Percentiles rank a stretch among this genome's conserved stretches.
phyloP scores from a whole-genome alignment of 2,113 vertebrate genomes.

The Grantiella picta region DNA sequence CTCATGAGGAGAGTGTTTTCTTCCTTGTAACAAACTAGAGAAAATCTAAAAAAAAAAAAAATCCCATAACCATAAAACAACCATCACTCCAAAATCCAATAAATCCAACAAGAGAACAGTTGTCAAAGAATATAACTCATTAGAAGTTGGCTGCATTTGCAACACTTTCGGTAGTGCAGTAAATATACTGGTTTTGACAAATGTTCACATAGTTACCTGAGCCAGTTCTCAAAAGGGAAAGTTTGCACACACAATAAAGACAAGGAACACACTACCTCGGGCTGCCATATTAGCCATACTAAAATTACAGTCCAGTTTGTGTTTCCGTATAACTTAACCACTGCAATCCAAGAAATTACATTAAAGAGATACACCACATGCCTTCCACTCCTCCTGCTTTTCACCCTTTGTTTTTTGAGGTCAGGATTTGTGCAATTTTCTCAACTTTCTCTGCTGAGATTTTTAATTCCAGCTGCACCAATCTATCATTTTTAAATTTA shows the following conservation, averaged over 20 bases:
- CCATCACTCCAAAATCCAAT: not conserved
- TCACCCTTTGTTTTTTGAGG: not conserved
- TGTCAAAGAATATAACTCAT: not conserved
- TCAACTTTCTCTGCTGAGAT: not conserved
- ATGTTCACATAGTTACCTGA: not conserved
- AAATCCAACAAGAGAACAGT: not conserved
- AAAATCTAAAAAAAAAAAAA: not conserved
- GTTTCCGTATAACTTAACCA: not conserved
- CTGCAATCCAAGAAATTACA: not conserved
- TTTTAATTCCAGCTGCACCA: not conserved
- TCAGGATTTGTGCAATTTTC: not conserved
- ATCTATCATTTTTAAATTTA: not conserved
- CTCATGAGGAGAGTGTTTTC: not conserved
- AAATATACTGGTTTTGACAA: not conserved
- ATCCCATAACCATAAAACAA: not conserved
- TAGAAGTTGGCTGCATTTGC: not conserved
- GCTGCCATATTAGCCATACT: not conserved
- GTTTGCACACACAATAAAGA: not conserved
- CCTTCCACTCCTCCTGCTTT: not conserved
- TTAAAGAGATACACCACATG: not conserved
- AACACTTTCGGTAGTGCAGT: not conserved
- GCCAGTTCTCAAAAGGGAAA: not conserved
- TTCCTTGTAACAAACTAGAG: not conserved
- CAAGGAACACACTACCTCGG: not conserved
- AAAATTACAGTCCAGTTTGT: not conserved